Evolutionary conservation across 2,113 vertebrate species (phyloP), one percentile per base, ranked within the genome.

Genomic region (Piprites chloris): DNA sequence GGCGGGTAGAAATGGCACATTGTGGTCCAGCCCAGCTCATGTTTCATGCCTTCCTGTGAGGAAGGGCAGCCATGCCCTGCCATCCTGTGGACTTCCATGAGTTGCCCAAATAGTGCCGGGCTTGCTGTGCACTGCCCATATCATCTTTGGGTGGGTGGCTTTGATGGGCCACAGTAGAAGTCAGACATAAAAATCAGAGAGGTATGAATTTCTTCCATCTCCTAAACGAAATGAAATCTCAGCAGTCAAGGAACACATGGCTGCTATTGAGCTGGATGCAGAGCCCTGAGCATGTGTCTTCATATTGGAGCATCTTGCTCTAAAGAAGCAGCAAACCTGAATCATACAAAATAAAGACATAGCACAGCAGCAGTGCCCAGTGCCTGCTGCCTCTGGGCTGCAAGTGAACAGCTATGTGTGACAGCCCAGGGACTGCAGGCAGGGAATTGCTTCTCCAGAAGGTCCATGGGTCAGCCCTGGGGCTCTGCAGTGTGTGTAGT

Each of bases 81-180:
- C 27, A 23, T 42, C 59, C 53, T 0, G 0, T 9, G 27, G 35
- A 5, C 73, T 67, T 47, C 27, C 22, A 53, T 2, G 1, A 61
- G 16, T 37, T 18, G 35, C 37, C 56, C 4, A 1, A 73, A 81
- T 0, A 3, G 39, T 11, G 16, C 17, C 0, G 1, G 32, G 19
- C 28, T 55, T 39, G 15, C 37, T 67, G 21, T 17, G 50, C 10
- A 4, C 37, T 71, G 39, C n/a, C n/a, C 3, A 4, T 1, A 62
- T 27, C 7, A 5, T 55, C 26, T 24, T 66, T 77, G 14, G 19
- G 49, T 73, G 65, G 23, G 27, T 19, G 62, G 33, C n/a, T 68
- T 81, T 76, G 19, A 41, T 87, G 44, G 44, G 21, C 5, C 12
- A 35, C 74, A 77, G 55, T 37, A 44, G 19, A 53, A 83, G 26